Evolutionary conservation across 2,888 invertebrate species (phyloP).

Genomic region (Ophioninae sp.): DNA sequence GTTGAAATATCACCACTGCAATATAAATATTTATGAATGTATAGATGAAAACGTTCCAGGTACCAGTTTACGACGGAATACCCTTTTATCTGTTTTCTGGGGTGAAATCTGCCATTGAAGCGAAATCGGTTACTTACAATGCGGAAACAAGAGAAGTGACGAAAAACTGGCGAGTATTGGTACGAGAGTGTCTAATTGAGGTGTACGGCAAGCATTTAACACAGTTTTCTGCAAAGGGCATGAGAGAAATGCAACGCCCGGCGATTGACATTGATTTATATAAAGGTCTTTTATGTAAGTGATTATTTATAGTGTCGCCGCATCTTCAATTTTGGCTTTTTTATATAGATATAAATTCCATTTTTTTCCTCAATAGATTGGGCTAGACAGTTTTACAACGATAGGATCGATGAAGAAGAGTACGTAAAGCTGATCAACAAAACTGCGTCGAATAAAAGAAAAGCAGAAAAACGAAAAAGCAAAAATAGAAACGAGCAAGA

Average conservation of each 20-base stretch:
- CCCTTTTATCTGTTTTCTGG: slow-evolving; percentile 6
- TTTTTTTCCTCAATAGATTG: slow-evolving; percentile 11
- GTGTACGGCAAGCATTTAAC: slow-evolving; percentile 9
- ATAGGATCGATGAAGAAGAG: slow-evolving; percentile 24
- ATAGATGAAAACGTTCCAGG: slow-evolving; percentile 23
- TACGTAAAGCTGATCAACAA: slow-evolving; percentile 26
- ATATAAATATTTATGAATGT: not conserved
- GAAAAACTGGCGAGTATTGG: slow-evolving; percentile 8
- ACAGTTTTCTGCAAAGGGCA: slow-evolving; percentile 19
- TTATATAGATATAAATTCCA: not conserved
- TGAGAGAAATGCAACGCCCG: slow-evolving; percentile 9
- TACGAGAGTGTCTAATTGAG: slow-evolving; percentile 17
- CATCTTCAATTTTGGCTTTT: not conserved
- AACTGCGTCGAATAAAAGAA: slow-evolving; percentile 36
- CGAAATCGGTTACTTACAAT: not conserved
- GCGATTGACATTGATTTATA: slow-evolving; percentile 17
- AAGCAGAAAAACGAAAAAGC: slow-evolving; percentile 5
- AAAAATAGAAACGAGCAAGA: not conserved
- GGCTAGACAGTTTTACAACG: slow-evolving; percentile 23
- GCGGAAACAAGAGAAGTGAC: not conserved
- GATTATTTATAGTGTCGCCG: not conserved
- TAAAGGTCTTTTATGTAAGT: slow-evolving; percentile 22
- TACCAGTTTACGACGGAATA: slow-evolving; percentile 22
- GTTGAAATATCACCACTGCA: not conserved
- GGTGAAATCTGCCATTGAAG: slow-evolving; percentile 12